Evolutionary conservation across 92 coral and sea anemone species (phyloP).

Genomic region (Porites cylindrica): DNA sequence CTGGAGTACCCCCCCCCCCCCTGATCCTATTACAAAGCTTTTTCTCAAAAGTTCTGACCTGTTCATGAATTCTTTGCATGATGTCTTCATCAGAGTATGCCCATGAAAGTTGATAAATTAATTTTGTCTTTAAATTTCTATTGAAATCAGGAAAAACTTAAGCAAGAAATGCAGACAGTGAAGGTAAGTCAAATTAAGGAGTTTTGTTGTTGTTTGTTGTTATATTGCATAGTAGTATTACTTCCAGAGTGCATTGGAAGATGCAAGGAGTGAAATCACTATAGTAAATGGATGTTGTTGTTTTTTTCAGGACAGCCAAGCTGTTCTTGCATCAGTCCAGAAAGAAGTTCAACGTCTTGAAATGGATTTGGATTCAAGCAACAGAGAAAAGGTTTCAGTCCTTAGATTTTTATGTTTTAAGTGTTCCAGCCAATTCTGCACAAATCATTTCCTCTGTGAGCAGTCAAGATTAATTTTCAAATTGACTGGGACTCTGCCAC

Average conservation of each 20-base stretch:
- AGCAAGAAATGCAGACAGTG: slow-evolving; percentile 82
- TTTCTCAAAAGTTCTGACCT: too few relatives aligned
- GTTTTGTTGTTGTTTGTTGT: too few relatives aligned
- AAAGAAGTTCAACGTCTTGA: slow-evolving; percentile 91
- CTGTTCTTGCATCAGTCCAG: slow-evolving; percentile 80
- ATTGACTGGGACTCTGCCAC: too few relatives aligned
- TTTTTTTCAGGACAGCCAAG: slow-evolving; percentile 77
- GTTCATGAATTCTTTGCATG: too few relatives aligned
- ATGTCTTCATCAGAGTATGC: too few relatives aligned
- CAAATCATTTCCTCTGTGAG: neutral
- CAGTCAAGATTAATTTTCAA: neutral
- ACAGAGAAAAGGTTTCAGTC: slow-evolving; percentile 85
- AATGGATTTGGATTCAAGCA: slow-evolving; percentile 88
- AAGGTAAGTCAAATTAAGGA: slow-evolving; percentile 60
- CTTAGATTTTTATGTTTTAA: neutral
- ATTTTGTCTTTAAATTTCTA: neutral
- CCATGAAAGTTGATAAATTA: too few relatives aligned
- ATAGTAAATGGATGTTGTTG: too few relatives aligned
- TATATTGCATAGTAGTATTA: too few relatives aligned
- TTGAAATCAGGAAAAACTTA: slow-evolving; percentile 78
- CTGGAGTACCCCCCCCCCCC: too few relatives aligned
- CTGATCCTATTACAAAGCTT: too few relatives aligned
- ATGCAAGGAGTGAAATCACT: too few relatives aligned
- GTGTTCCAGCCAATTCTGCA: neutral
- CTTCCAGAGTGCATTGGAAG: too few relatives aligned